Evolutionary conservation across 2,888 invertebrate genomes (phyloP).

Genomic region (Panzeria rudis): DNA sequence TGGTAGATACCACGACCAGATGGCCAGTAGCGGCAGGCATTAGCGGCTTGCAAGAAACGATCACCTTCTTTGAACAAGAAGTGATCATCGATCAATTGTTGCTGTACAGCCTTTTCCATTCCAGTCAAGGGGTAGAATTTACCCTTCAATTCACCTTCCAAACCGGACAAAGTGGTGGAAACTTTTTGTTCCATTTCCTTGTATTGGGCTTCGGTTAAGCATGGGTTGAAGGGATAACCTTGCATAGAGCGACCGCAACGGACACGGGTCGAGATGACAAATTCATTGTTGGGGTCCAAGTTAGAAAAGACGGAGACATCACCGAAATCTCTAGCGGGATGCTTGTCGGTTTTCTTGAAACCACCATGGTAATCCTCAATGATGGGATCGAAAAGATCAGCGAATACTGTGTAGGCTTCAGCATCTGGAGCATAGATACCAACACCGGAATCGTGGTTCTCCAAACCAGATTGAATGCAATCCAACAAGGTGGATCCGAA

Average conservation of each 20-base stretch:
- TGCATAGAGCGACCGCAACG: conserved; percentile 97
- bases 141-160: conserved; percentile 95
- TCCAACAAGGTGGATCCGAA: conserved; percentile 97
- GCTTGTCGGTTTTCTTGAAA: conserved; percentile 96
- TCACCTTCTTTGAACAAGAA: conserved; percentile 99
- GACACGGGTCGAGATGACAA: conserved; percentile 97
- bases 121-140: conserved; percentile 97
- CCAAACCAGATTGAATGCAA: conserved; percentile 98
- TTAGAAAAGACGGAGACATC: conserved; percentile 95
- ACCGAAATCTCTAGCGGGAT: conserved; percentile 97
- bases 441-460: conserved; percentile 97
- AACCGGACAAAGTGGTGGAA: conserved; percentile 90
- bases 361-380: conserved; percentile 98
- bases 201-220: conserved; percentile 97
- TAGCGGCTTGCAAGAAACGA: conserved; percentile 91
- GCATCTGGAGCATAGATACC: conserved; percentile 99
- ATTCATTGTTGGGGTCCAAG: conserved; percentile 95
- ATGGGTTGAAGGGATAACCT: conserved; percentile 99
- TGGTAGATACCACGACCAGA: conserved; percentile 98
- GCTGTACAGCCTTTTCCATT: conserved; percentile 98
- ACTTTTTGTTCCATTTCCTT: conserved; percentile 98
- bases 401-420: conserved; percentile 95
- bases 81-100: conserved; percentile 98
- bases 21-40: conserved; percentile 99
- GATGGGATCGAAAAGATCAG: conserved; percentile 97